These are phyloP conservation scores for Diaphora mendica DNA, from an alignment of 2,888 invertebrate species.

Conservation along the genomic window DNA sequence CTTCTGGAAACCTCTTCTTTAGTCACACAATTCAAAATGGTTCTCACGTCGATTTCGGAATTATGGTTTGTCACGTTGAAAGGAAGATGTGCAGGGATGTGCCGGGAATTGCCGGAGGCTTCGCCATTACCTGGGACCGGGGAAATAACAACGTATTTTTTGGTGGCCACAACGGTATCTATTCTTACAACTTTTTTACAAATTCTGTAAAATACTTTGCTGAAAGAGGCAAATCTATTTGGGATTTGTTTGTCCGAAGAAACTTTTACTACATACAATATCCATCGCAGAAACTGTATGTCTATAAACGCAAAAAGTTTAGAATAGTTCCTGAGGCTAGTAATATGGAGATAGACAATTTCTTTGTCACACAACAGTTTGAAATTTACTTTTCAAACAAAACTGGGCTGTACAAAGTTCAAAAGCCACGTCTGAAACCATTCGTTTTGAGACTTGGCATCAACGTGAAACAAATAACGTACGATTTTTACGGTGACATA, in stretches of 20 bases:
- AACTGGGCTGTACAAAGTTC: slow-evolving; percentile 75
- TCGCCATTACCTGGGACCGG: slow-evolving; percentile 72
- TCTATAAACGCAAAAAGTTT: slow-evolving; percentile 64
- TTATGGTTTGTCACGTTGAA: slow-evolving; percentile 65
- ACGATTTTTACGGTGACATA: slow-evolving; percentile 72
- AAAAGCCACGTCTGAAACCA: slow-evolving; percentile 49
- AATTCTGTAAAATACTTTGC: slow-evolving; percentile 70
- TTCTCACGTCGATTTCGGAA: slow-evolving; percentile 57
- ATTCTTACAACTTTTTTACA: slow-evolving; percentile 72
- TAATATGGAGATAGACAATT: slow-evolving; percentile 70
- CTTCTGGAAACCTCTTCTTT: slow-evolving; percentile 70
- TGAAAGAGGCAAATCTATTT: slow-evolving; percentile 74
- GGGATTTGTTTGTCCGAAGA: slow-evolving; percentile 69
- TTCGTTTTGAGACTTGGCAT: slow-evolving; percentile 63
- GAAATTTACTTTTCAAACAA: slow-evolving; percentile 74
- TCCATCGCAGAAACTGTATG: slow-evolving; percentile 9
- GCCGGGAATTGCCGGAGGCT: slow-evolving; percentile 68
- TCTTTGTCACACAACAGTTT: slow-evolving; percentile 65
- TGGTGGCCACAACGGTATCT: slow-evolving; percentile 78
- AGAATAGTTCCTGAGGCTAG: slow-evolving; percentile 66
- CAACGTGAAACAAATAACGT: slow-evolving; percentile 67
- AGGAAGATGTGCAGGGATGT: slow-evolving; percentile 59
- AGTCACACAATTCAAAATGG: slow-evolving; percentile 36
- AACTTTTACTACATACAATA: slow-evolving; percentile 70
- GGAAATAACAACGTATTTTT: slow-evolving; percentile 76